Evolutionary conservation across 2,888 invertebrate species (phyloP).

Genomic region (Ashinkailepas kermadecensis): DNA sequence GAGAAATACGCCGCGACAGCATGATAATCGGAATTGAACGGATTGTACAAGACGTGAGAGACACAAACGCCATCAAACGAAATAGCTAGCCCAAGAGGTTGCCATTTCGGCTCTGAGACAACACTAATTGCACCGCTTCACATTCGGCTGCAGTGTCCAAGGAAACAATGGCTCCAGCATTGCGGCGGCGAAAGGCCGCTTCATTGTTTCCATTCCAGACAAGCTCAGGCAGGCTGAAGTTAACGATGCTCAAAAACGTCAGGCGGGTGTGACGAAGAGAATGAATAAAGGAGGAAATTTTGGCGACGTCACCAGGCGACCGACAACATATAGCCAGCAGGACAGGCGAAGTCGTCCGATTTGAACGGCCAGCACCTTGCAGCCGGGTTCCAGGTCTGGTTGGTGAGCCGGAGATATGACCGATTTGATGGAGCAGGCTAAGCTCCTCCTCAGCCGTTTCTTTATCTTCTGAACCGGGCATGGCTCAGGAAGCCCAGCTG

Average conservation of each 20-base stretch:
- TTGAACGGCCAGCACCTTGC: neutral
- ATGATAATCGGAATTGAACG: neutral
- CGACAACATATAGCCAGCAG: neutral
- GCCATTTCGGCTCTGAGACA: neutral
- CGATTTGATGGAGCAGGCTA: neutral
- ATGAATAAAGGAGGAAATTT: neutral
- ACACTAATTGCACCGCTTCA: neutral
- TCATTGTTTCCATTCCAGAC: neutral
- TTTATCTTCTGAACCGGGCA: neutral
- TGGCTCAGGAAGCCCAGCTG: neutral
- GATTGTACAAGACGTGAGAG: neutral
- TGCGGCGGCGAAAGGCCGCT: neutral
- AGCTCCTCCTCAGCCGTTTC: neutral
- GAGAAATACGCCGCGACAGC: neutral
- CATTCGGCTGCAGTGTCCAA: neutral
- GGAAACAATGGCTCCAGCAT: neutral
- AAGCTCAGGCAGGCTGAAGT: neutral
- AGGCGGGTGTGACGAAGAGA: neutral
- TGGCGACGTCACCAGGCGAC: neutral
- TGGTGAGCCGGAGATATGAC: neutral
- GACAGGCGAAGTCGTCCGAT: neutral
- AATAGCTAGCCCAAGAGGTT: neutral
- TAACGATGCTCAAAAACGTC: neutral
- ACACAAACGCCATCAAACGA: neutral
- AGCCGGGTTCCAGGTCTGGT: neutral